Conservation (phyloP, 92 coral and sea anemone genomes). For the Porites cylindrica region DNA sequence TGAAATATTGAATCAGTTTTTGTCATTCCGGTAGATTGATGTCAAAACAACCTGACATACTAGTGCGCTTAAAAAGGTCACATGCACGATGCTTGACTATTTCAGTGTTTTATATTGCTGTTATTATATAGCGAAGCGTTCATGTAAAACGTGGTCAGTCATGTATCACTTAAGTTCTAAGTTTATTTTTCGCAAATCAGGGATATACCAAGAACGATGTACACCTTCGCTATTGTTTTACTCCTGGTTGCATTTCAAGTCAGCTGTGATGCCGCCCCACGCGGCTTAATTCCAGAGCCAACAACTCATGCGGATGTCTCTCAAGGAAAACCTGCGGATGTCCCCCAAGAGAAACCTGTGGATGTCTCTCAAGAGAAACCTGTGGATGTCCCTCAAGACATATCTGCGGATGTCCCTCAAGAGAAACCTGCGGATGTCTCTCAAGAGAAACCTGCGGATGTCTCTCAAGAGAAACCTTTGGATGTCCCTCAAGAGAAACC, state of each 20-base stretch:
- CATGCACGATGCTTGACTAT: background rate
- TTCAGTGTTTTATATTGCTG: background rate
- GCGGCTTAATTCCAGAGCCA: background rate
- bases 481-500: background rate
- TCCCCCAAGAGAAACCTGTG: background rate
- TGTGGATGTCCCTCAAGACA: background rate
- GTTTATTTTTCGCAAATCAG: background rate
- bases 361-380: background rate
- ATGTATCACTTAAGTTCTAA: background rate
- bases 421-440: conserved; percentile 5
- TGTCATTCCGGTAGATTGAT: conserved; percentile 6
- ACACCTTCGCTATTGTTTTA: background rate
- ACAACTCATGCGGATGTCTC: conserved; percentile 13
- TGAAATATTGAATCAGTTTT: conserved; percentile 5
- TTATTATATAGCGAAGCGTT: background rate
- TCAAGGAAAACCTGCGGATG: background rate
- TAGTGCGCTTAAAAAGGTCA: background rate
- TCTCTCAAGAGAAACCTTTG: background rate
- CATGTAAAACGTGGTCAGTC: conserved; percentile 10
- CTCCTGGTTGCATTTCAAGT: conserved; percentile 5
- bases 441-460: background rate
- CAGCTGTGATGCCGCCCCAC: conserved; percentile 14
- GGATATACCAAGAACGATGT: conserved; percentile 15
- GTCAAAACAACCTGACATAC: conserved; percentile 5
- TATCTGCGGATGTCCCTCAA: background rate